Evolutionary conservation across 2,888 invertebrate genomes (phyloP), one percentile per base, ranked within the genome.

Genomic region (Petrolisthes cinctipes): DNA sequence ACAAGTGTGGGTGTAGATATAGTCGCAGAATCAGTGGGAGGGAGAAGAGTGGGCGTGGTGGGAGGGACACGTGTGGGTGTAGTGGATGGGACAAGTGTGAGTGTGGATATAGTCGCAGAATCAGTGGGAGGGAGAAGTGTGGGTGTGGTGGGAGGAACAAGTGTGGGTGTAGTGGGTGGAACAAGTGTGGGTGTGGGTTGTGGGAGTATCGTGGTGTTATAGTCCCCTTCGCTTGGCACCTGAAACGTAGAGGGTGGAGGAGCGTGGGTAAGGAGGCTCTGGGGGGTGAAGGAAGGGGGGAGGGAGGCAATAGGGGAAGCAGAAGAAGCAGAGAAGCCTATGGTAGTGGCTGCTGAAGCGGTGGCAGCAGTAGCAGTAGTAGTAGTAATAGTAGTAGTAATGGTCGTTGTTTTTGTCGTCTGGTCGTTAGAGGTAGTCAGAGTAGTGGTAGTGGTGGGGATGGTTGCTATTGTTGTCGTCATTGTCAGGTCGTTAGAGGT

Each of bases 111-210:
- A 79, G 78, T 56, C 20, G 54, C n/a, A 54, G 11, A n/a, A 54
- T 79, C 78, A 54, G 56, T 79, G 9, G 78, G 54, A 79, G 78
- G 78, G 20, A n/a, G 17, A 6, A 20, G 56, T 79, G 20, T 79
- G 11, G 78, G 53, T 5, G 54, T 79, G n/a, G 78, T 56, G 11
- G 76, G 14, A 53, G 56, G 54, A 37, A 56, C 78, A 20, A 54
- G 20, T 7, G 75, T 20, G 56, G 78, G 20, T 54, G n/a, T 79
- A 9, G 17, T 66, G 78, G n/a, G 17, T 37, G 37, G 2, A 2
- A 1, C 0, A 37, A 37, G 37, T 37, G 37, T 37, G 37, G 37
- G 37, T 37, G 37, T 37, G 37, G 37, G 37, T 37, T 37, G 37
- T 37, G 37, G 37, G 37, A 37, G 37, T 37, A 37, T 37, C 37